Conservation (phyloP, 2,113 vertebrate species). For the Vicugna pacos region DNA sequence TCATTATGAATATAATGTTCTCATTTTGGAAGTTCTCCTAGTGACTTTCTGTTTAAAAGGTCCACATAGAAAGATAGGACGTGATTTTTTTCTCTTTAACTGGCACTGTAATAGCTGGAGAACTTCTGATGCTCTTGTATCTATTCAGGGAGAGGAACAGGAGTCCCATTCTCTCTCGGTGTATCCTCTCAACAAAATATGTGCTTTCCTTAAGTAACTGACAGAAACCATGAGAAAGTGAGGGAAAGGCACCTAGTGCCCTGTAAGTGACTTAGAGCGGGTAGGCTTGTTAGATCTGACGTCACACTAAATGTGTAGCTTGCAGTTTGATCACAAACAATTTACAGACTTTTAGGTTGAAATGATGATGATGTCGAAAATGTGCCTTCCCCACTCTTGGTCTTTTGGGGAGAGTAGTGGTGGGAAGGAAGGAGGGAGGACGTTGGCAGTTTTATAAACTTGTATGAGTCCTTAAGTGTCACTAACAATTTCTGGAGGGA, state of each 20-base stretch:
- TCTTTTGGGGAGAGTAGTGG: too few relatives aligned
- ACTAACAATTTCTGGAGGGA: neutral
- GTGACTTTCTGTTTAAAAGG: neutral
- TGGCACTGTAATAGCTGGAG: neutral
- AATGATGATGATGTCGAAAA: neutral
- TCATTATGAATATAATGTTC: neutral
- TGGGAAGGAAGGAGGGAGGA: neutral
- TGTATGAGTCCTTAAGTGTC: neutral
- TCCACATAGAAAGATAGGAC: neutral
- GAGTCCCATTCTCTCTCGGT: neutral
- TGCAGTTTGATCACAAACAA: neutral
- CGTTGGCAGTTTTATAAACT: neutral
- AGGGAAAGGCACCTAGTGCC: neutral
- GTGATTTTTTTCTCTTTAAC: slow-evolving; percentile 2
- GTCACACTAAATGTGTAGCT: neutral
- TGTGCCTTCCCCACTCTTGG: neutral
- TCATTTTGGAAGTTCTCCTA: neutral
- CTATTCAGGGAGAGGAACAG: neutral
- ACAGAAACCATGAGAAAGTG: neutral
- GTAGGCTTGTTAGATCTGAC: neutral
- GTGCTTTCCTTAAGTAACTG: neutral
- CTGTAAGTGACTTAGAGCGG: neutral
- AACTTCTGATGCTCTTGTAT: neutral
- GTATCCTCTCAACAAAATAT: neutral
- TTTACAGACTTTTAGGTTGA: neutral